Conservation (phyloP, 2,888 invertebrate genomes). For the Dorcus parallelipipedus region DNA sequence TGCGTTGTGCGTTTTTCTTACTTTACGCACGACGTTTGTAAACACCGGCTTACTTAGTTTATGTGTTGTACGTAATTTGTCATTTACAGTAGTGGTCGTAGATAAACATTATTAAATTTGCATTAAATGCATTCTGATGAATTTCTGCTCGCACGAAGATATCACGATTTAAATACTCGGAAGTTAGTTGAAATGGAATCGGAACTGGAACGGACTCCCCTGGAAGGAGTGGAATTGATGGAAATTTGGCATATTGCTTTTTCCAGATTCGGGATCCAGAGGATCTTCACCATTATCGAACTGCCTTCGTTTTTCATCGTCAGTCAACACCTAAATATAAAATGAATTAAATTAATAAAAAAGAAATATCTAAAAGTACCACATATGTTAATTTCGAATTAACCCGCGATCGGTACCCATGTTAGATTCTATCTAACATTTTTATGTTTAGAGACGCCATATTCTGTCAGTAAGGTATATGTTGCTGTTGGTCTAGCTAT, state of each 20-base stretch:
- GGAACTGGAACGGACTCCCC: conserved; percentile 92
- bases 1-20: too few species aligned
- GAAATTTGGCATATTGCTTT: conserved; percentile 70
- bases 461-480: too few species aligned
- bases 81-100: too few species aligned
- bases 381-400: too few species aligned
- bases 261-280: conserved; percentile 85
- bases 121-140: conserved; percentile 3
- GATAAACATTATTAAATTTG: background rate
- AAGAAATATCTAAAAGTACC: too few species aligned
- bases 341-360: background rate
- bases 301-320: conserved; percentile 87
- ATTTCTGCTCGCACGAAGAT: conserved; percentile 17
- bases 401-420: too few species aligned
- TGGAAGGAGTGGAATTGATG: conserved; percentile 59
- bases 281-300: conserved; percentile 97
- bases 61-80: too few species aligned
- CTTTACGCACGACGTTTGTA: too few species aligned
- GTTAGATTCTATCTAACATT: too few species aligned
- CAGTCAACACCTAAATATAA: conserved; percentile 62
- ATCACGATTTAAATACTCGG: conserved; percentile 11
- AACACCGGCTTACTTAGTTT: too few species aligned
- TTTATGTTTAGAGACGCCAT: too few species aligned
- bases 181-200: conserved; percentile 89
- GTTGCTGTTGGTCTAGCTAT: too few species aligned